Percentiles rank a stretch among this genome's conserved stretches.
Evolutionary conservation across 2,888 invertebrate genomes (phyloP).

Genomic region (Chrysodeixis includens): DNA sequence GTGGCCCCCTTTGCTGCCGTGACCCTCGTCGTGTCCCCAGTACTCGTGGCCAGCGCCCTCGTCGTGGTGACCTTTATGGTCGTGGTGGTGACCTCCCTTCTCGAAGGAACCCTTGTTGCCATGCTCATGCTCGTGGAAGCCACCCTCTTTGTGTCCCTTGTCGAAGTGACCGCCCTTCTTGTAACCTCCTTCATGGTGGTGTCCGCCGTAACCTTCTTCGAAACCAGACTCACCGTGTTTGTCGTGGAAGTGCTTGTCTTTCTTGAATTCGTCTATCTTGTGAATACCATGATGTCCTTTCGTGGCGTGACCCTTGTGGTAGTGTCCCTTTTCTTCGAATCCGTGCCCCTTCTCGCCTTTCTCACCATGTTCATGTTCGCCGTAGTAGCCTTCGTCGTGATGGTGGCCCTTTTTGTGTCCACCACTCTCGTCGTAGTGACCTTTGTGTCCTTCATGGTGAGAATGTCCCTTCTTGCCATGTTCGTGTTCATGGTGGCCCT

Average conservation of each 20-base stretch:
- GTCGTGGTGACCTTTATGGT: constrained; percentile 93
- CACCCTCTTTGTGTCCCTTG: constrained; percentile 93
- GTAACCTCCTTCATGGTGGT: constrained; percentile 93
- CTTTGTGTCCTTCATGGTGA: constrained; percentile 90
- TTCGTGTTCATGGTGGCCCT: constrained; percentile 90
- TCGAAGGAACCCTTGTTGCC: constrained; percentile 94
- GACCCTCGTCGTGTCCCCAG: constrained; percentile 91
- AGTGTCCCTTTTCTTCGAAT: constrained; percentile 90
- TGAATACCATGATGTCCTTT: constrained; percentile 96
- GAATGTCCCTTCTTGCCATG: constrained; percentile 93
- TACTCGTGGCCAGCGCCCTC: constrained; percentile 93
- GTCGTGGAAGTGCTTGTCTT: constrained; percentile 96
- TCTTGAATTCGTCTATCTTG: constrained; percentile 95
- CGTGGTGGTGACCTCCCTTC: constrained; percentile 93
- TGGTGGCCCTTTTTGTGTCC: constrained; percentile 91
- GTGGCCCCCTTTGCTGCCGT: constrained; percentile 93
- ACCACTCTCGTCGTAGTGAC: constrained; percentile 89
- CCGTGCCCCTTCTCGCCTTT: constrained; percentile 90
- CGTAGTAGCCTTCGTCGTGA: constrained; percentile 91
- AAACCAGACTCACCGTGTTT: constrained; percentile 95
- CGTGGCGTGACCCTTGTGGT: constrained; percentile 95
- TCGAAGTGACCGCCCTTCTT: constrained; percentile 94
- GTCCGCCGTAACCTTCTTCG: constrained; percentile 94
- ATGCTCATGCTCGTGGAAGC: constrained; percentile 93
- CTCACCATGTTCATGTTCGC: constrained; percentile 90